Evolutionary conservation across 64 coral and sea anemone genomes (phyloP), one percentile per base, ranked within the genome.

Genomic region (Actinia equina): DNA sequence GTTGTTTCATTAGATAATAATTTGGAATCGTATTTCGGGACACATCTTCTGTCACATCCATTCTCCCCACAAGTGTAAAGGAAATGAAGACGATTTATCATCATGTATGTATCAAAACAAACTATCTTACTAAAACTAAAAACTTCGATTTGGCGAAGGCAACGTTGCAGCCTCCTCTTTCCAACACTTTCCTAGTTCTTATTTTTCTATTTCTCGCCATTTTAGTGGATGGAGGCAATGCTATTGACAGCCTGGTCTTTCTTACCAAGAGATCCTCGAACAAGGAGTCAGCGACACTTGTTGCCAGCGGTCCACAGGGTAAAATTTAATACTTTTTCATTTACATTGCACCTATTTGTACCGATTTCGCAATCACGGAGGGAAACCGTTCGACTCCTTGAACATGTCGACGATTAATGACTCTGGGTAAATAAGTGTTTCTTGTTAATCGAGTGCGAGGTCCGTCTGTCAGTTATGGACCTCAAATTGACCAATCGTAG

Each of bases 1-100:
- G 26, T 55, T 82, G 23, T 15, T 82, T 64, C 52, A 5, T n/a
- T 92, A 98, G 96, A 94, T 98, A 51, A 95, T 98, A 46, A 92
- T 98, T 62, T 98, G 96, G 96, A 98, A 98, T 83, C 90, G 91
- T 67, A 82, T 98, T 63, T 98, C 96, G 37, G 96, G 96, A 20
- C 96, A 98, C 63, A 98, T 98, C 46, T 95, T 98, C 84, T 98
- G 96, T 30, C 96, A 98, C 62, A 95, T 98, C 57, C 77, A 76
- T 43, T 95, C 96, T 15, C 96, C 96, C 11, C 19, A 86, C 84
- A 80, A 67, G 5, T 17, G 88, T 46, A 89, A 46, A 43, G 88
- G 86, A 43, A 87, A 82, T 17, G 95, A 78, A 15, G 86, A 91
- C 18, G 51, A 81, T 53, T 82, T 93, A 22, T 90, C 88, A 11